A percentile compares a stretch with the other conserved stretches of the same genome.
Conservation (phyloP, 2,113 vertebrate genomes). For the Numida meleagris region DNA sequence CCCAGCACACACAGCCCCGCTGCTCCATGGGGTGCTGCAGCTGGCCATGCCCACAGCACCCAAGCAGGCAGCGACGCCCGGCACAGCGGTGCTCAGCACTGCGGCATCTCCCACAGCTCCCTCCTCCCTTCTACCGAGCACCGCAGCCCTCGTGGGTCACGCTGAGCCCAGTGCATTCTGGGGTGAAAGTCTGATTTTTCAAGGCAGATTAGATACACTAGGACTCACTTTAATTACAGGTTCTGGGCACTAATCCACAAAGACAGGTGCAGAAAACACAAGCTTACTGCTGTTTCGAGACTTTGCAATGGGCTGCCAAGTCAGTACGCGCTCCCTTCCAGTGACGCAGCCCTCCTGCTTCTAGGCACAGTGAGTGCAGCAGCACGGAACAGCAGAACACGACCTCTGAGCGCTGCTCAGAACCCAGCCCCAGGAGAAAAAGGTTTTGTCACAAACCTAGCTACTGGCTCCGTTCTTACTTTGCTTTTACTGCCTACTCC, state of each 20-base stretch:
- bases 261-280: conserved; percentile 67
- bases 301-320: background rate
- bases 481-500: background rate
- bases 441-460: background rate
- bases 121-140: rapidly evolving
- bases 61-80: background rate
- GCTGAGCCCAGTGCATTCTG: conserved; percentile 31
- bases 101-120: rapidly evolving
- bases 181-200: conserved; percentile 63
- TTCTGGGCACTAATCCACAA: conserved; percentile 68
- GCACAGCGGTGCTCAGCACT: rapidly evolving
- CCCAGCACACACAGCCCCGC: background rate
- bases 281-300: conserved; percentile 38
- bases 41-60: background rate
- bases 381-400: background rate
- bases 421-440: background rate
- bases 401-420: background rate
- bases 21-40: background rate
- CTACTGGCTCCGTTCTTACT: background rate
- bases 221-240: conserved; percentile 63
- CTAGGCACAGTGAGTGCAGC: background rate
- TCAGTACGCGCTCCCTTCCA: rapidly evolving
- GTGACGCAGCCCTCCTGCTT: background rate
- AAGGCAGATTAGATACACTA: conserved; percentile 74
- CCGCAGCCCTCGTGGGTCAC: background rate